Conservation (phyloP, 2,113 vertebrate species). For the Cricetomys ansorgei region DNA sequence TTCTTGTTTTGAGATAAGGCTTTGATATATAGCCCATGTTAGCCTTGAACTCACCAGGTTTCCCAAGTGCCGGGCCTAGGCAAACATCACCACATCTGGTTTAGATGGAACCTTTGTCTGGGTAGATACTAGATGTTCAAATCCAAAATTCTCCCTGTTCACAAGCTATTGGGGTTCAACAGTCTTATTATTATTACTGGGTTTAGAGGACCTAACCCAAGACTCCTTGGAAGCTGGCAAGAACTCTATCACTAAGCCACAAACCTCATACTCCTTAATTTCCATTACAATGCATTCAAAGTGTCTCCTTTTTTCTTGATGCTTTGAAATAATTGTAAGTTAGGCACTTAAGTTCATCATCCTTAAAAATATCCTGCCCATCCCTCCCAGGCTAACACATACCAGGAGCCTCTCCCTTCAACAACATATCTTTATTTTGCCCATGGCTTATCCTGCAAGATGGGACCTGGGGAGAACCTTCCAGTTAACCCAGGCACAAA, state of each 20-base stretch:
- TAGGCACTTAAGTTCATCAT: background rate
- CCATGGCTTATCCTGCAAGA: background rate
- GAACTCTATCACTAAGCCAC: background rate
- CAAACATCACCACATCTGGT: background rate
- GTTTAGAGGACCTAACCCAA: background rate
- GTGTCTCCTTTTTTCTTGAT: background rate
- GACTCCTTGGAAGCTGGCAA: background rate
- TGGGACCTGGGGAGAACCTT: background rate
- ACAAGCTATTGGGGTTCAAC: background rate
- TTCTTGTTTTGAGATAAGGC: background rate
- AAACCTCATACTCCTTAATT: background rate
- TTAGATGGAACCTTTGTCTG: background rate
- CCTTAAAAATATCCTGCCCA: background rate
- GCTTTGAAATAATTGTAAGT: slow-evolving; percentile 14
- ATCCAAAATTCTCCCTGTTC: background rate
- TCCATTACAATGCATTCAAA: background rate
- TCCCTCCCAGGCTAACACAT: background rate
- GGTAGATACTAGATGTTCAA: background rate
- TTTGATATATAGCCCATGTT: background rate
- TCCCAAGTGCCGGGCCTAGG: background rate
- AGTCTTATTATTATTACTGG: background rate
- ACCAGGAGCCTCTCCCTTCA: background rate
- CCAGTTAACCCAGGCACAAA: background rate
- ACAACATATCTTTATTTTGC: background rate
- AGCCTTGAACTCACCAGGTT: background rate